Conservation (phyloP, 2,888 invertebrate genomes). For the Watsonalla binaria region DNA sequence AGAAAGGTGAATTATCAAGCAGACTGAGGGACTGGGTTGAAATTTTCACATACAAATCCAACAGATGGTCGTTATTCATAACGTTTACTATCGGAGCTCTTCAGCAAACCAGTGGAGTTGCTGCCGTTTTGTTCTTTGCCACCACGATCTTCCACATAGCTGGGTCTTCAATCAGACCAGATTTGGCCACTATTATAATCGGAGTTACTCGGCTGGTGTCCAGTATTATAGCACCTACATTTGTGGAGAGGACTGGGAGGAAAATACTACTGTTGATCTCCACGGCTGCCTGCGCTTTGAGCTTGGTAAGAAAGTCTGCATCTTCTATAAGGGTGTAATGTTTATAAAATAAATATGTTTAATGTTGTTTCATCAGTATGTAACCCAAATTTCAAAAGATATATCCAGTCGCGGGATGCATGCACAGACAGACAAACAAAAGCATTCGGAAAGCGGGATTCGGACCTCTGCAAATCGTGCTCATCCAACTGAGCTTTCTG, state of each 20-base stretch:
- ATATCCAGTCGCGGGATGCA: too few species aligned
- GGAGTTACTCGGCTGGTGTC: slow-evolving; percentile 32
- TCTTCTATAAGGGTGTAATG: not conserved
- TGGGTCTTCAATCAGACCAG: slow-evolving; percentile 30
- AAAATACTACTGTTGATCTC: slow-evolving; percentile 33
- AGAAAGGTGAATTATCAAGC: not conserved
- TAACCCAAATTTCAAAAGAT: too few species aligned
- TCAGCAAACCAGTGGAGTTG: slow-evolving; percentile 33
- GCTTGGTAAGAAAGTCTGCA: slow-evolving; percentile 21
- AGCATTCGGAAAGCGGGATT: too few species aligned
- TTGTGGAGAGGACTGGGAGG: slow-evolving; percentile 40
- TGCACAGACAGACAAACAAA: too few species aligned
- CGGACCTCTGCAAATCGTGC: too few species aligned
- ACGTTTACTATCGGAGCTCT: slow-evolving; percentile 2
- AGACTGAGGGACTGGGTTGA: not conserved
- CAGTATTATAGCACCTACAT: slow-evolving; percentile 29
- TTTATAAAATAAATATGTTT: too few species aligned
- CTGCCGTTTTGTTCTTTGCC: slow-evolving; percentile 39
- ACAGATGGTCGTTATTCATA: slow-evolving; percentile 5
- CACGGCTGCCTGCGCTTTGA: slow-evolving; percentile 25
- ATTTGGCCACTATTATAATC: not conserved
- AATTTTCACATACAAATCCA: not conserved
- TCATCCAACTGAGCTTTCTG: too few species aligned
- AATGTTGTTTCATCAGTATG: too few species aligned
- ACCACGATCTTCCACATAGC: slow-evolving; percentile 38